phyloP scores from a whole-genome alignment of 2,113 vertebrate species.

The Clinocottus analis region DNA sequence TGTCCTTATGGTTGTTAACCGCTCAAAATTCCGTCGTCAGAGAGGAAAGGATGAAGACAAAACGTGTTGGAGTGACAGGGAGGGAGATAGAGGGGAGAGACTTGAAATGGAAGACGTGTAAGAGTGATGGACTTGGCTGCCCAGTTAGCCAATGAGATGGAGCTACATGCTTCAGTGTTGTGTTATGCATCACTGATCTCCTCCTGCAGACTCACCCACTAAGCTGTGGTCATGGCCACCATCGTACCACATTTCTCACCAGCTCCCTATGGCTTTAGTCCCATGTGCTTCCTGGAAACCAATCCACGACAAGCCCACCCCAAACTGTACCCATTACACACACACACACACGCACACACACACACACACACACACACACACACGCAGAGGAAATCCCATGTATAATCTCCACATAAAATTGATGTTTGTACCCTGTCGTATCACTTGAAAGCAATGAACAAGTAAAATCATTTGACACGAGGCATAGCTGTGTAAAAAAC shows the following conservation, averaged over 20 bases:
- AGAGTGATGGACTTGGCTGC: conserved; percentile 42
- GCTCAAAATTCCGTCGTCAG: conserved; percentile 22
- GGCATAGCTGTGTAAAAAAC: not conserved
- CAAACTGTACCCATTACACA: conserved; percentile 2
- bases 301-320: conserved; percentile 36
- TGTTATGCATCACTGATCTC: conserved; percentile 68
- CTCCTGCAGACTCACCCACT: conserved; percentile 56
- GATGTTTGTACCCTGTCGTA: conserved; percentile 12
- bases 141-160: conserved; percentile 48
- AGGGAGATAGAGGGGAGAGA: conserved; percentile 16
- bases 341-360: conserved; percentile 9
- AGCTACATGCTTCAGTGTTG: conserved; percentile 51
- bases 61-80: conserved; percentile 1
- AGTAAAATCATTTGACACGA: conserved; percentile 21
- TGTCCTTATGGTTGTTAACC: conserved; percentile 20
- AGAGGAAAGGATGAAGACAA: conserved; percentile 22
- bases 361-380: conserved; percentile 19
- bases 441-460: conserved; percentile 7
- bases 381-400: conserved; percentile 22
- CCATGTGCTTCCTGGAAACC: conserved; percentile 51
- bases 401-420: conserved; percentile 30
- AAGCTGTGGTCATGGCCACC: conserved; percentile 56
- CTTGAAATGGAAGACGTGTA: conserved; percentile 48
- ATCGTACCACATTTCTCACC: conserved; percentile 48
- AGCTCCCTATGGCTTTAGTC: conserved; percentile 43